Conservation (phyloP, 2,113 vertebrate genomes). For the Pyxicephalus adspersus region DNA sequence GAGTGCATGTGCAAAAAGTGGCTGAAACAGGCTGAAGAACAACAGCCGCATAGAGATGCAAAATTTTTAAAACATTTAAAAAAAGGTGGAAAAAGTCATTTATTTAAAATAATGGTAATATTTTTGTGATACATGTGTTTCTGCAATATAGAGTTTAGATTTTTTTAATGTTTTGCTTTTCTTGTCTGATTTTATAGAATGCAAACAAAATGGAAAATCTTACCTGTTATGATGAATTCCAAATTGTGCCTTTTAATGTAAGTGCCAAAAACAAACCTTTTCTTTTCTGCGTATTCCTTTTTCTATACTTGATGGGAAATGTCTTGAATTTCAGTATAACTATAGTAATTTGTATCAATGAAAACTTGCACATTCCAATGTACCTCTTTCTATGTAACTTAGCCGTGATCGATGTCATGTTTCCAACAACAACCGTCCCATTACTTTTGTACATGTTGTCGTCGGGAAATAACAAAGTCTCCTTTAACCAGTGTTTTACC, state of each 20-base stretch:
- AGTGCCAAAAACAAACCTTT: neutral
- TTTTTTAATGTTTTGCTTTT: no score
- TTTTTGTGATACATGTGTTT: no score
- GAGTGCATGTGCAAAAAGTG: no score
- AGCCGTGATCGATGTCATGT: conserved; percentile 9
- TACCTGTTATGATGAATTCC: neutral
- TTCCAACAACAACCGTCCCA: conserved; percentile 9
- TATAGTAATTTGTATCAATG: neutral
- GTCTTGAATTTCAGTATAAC: conserved; percentile 2
- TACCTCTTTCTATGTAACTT: conserved; percentile 20
- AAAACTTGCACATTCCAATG: conserved; percentile 18
- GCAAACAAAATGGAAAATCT: conserved; percentile 28
- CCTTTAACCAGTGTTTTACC: conserved; percentile 13
- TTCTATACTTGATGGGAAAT: conserved; percentile 4
- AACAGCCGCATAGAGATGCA: no score
- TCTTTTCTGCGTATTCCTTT: neutral
- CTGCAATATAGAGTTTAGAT: no score
- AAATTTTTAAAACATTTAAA: no score
- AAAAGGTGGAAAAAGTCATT: no score
- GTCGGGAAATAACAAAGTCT: conserved; percentile 8
- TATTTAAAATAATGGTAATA: no score
- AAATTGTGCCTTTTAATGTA: neutral
- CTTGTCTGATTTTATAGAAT: no score
- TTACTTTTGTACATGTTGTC: conserved; percentile 5
- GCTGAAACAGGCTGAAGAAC: no score